phyloP scores from a whole-genome alignment of 2,113 vertebrate species.

The Halichoerus grypus region DNA sequence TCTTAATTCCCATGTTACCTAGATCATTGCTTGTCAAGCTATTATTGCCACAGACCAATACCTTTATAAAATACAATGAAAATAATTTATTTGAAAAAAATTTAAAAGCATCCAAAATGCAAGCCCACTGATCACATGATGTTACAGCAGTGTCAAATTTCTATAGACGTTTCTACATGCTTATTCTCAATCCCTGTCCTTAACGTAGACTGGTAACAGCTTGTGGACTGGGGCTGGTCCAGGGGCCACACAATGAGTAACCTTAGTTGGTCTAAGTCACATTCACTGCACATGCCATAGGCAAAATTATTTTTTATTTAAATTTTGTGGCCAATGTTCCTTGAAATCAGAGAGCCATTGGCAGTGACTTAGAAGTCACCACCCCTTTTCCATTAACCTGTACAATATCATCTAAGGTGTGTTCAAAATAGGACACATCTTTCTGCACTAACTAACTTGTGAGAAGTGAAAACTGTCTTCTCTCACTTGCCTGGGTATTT shows the following conservation, averaged over 20 bases:
- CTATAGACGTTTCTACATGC: not conserved
- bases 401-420: not conserved
- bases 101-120: slow-evolving; percentile 17
- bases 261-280: not conserved
- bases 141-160: not conserved
- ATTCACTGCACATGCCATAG: not conserved
- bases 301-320: slow-evolving; percentile 37
- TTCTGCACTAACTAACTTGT: not conserved
- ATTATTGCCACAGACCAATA: not conserved
- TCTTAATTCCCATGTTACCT: slow-evolving; percentile 24
- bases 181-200: not conserved
- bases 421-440: slow-evolving; percentile 56
- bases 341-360: slow-evolving; percentile 44
- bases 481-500: slow-evolving; percentile 26
- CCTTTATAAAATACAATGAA: slow-evolving; percentile 45
- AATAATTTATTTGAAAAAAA: slow-evolving; percentile 49
- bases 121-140: not conserved
- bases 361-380: slow-evolving; percentile 41
- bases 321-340: not conserved
- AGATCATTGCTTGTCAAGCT: slow-evolving; percentile 45
- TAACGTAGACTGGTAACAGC: not conserved
- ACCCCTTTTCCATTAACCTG: slow-evolving; percentile 42
- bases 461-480: not conserved
- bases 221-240: not conserved
- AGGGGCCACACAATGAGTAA: not conserved